phyloP scores from a whole-genome alignment of 2,888 invertebrate genomes.

The Metellina segmentata region DNA sequence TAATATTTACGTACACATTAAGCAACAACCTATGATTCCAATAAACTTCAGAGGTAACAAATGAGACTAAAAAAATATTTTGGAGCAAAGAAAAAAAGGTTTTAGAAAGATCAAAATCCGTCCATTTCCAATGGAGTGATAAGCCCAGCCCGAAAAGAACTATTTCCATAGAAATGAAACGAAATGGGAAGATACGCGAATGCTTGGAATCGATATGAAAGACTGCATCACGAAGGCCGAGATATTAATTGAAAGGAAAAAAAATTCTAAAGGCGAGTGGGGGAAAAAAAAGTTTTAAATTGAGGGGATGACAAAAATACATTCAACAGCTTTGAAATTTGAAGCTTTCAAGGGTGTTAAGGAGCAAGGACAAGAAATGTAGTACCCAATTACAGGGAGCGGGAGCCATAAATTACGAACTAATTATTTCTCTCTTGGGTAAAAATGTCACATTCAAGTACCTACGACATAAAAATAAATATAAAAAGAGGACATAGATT shows the following conservation, averaged over 20 bases:
- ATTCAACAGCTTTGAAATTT: background rate
- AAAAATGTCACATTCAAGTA: background rate
- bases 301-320: background rate
- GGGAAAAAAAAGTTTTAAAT: background rate
- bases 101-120: too few relatives aligned
- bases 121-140: too few relatives aligned
- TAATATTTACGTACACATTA: too few relatives aligned
- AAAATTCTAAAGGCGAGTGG: background rate
- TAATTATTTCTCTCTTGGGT: slow-evolving; percentile 33
- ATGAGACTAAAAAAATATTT: too few relatives aligned
- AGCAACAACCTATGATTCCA: too few relatives aligned
- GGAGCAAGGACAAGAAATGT: background rate
- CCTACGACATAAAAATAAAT: background rate
- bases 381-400: slow-evolving; percentile 37
- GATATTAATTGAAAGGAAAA: background rate
- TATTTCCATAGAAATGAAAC: too few relatives aligned
- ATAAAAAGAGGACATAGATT: background rate
- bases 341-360: background rate
- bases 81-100: too few relatives aligned
- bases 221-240: background rate
- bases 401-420: slow-evolving; percentile 42
- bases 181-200: too few relatives aligned
- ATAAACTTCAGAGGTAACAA: too few relatives aligned
- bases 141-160: too few relatives aligned
- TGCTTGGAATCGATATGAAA: background rate